Conservation (phyloP, 2,888 invertebrate genomes). For the Hyppa rectilinea region DNA sequence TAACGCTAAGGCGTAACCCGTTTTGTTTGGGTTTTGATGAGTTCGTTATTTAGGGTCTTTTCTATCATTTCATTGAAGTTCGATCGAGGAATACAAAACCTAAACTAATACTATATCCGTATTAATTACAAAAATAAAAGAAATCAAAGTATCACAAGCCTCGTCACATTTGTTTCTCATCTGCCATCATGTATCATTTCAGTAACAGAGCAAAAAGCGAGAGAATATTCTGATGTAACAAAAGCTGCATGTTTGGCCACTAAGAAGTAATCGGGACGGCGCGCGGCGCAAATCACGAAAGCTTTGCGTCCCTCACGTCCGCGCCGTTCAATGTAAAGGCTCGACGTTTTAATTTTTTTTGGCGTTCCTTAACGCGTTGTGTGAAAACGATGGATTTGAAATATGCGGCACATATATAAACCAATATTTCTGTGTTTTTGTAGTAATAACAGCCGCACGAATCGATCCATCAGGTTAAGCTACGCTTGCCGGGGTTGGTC, state of each 20-base stretch:
- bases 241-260: conserved; percentile 47
- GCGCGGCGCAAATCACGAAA: conserved; percentile 52
- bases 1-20: background rate
- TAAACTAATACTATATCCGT: conserved; percentile 3
- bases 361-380: conserved; percentile 16
- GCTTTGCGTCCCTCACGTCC: conserved; percentile 56
- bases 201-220: conserved; percentile 46
- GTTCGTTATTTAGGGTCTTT: background rate
- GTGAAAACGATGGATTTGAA: conserved; percentile 15
- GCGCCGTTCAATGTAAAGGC: conserved; percentile 44
- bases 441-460: no score
- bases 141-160: conserved; percentile 4
- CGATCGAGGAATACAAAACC: background rate
- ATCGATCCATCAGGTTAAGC: no score
- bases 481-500: no score
- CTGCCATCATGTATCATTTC: conserved; percentile 49
- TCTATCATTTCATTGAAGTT: background rate
- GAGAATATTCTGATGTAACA: conserved; percentile 43
- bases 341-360: conserved; percentile 49
- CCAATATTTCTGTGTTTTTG: no score
- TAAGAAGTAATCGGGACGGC: conserved; percentile 59
- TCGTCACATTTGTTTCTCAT: conserved; percentile 40
- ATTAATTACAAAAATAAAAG: conserved; percentile 26
- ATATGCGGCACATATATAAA: background rate
- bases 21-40: background rate